Percentiles rank a stretch among this genome's conserved stretches.
These are phyloP conservation scores for Sebastes taczanowskii DNA, from an alignment of 2,797 vertebrate species.

Conservation along the genomic window DNA sequence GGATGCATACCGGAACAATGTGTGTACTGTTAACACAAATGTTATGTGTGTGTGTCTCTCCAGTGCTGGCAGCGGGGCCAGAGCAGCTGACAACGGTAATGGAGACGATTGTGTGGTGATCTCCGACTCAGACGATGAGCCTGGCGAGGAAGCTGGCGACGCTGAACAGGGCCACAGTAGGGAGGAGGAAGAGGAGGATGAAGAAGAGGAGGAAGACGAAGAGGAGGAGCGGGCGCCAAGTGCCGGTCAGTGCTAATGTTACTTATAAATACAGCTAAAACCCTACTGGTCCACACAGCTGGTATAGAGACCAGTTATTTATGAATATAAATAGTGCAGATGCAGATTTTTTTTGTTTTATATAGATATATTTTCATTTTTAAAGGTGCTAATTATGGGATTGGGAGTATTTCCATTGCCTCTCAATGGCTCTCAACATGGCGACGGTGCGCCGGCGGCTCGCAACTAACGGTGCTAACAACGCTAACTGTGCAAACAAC, in stretches of 20 bases:
- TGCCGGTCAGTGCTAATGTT: constrained; percentile 67
- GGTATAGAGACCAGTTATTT: neutral
- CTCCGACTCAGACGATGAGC: constrained; percentile 86
- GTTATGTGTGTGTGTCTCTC: neutral
- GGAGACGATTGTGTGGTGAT: constrained; percentile 89
- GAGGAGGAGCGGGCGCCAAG: constrained; percentile 67
- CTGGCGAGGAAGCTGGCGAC: constrained; percentile 63
- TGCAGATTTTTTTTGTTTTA: neutral
- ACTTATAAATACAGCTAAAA: neutral
- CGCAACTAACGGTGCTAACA: neutral
- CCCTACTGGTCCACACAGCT: neutral
- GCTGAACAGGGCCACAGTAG: constrained; percentile 55
- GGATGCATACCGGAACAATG: constrained; percentile 13
- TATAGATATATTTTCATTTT: neutral
- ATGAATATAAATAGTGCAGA: neutral
- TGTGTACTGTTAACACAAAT: neutral
- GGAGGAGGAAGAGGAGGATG: constrained; percentile 56
- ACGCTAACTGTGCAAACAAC: neutral
- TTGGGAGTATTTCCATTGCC: neutral
- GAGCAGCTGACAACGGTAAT: constrained; percentile 78
- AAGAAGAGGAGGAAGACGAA: constrained; percentile 58
- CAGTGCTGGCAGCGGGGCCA: constrained; percentile 64
- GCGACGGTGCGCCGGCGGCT: too few relatives aligned
- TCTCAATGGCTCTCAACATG: neutral
- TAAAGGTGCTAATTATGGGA: neutral